Base-by-base conservation (phyloP, 2,888 invertebrate species). In the Altica lythri region DNA sequence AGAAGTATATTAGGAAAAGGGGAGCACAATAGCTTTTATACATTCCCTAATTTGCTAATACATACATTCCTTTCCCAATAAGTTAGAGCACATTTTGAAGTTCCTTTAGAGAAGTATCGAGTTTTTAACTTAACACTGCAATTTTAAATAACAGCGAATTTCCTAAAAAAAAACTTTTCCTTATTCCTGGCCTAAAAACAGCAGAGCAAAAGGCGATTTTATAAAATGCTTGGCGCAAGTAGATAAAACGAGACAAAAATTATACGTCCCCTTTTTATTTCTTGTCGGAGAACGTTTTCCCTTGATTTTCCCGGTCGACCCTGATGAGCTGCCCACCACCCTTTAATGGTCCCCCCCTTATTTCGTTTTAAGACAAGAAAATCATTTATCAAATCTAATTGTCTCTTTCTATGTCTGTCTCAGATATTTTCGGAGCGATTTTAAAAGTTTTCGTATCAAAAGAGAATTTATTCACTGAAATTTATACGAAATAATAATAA, bases 161-260 rank as follows among this genome's bases (percentile, higher is more conserved):
- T n/a, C n/a, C n/a, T n/a, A n/a, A n/a, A n/a, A n/a, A n/a, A n/a
- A n/a, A n/a, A n/a, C n/a, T n/a, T n/a, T n/a, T n/a, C n/a, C n/a
- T 27, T 27, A 9, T 2, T 27, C 9, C 40, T 22, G 40, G 40
- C 22, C 40, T 40, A 40, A 40, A 22, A 65, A 67, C 65, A 67
- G 64, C 62, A 61, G 63, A 65, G 68, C 67, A 68, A 71, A n/a
- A 70, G 70, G 70, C 71, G 72, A 72, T 72, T 72, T 71, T 68
- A 68, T 70, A 72, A 73, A 72, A 72, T 70, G 71, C 69, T 65
- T 69, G 70, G 70, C 70, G 66, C 66, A 65, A 66, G 70, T 64
- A 70, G 72, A 72, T 72, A 72, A 72, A 73, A 72, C 69, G 70
- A 71, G 71, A 71, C 71, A 72, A 73, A 73, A 73, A 72, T 72